These are phyloP conservation scores for Pogoniulus pusillus DNA, from an alignment of 2,797 vertebrate species.

Conservation along the genomic window DNA sequence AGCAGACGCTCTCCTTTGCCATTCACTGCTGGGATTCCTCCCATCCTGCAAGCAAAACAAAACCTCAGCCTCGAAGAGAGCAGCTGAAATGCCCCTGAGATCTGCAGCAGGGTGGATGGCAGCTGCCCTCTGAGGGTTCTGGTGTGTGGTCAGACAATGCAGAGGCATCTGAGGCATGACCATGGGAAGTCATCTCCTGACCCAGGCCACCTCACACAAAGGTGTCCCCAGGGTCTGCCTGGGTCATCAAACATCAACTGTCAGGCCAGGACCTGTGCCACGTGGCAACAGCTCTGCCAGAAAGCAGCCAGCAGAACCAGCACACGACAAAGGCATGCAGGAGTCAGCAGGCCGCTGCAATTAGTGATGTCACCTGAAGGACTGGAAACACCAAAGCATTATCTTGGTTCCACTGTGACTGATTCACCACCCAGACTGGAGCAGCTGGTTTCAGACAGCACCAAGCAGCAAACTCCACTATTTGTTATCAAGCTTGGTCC, in stretches of 20 bases:
- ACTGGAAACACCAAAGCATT: neutral
- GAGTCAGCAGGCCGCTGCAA: neutral
- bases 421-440: neutral
- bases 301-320: neutral
- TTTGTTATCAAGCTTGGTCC: neutral
- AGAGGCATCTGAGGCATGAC: neutral
- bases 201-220: neutral
- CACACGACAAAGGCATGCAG: neutral
- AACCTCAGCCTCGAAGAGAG: neutral
- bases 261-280: rapidly evolving
- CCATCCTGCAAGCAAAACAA: constrained; percentile 84
- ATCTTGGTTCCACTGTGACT: neutral
- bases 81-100: neutral
- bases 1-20: constrained; percentile 93
- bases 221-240: neutral
- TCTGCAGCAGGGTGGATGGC: neutral
- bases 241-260: neutral
- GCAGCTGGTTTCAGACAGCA: neutral
- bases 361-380: neutral
- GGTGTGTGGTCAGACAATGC: neutral
- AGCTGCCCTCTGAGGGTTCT: neutral
- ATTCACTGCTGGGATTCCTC: constrained; percentile 94
- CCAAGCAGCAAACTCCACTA: neutral
- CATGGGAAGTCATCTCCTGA: rapidly evolving
- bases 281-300: neutral